phyloP scores from a whole-genome alignment of 2,113 vertebrate species.

The Recurvirostra avosetta region DNA sequence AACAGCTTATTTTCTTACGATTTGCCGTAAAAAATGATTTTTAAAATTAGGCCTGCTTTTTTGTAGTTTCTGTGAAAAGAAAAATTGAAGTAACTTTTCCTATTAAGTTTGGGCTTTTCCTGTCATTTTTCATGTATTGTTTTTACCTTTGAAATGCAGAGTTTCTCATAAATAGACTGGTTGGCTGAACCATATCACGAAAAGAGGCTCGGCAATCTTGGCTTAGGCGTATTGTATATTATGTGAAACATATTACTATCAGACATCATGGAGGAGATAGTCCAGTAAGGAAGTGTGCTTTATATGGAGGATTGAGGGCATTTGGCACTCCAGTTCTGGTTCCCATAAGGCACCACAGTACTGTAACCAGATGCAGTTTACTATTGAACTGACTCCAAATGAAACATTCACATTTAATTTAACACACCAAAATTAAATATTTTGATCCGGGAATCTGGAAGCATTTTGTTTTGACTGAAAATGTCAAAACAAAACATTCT shows the following conservation, averaged over 20 bases:
- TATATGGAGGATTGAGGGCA: neutral
- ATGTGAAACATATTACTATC: neutral
- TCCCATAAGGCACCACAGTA: conserved; percentile 26
- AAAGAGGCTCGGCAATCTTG: neutral
- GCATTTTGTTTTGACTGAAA: conserved; percentile 36
- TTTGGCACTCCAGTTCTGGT: neutral
- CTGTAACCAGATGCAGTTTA: conserved; percentile 51
- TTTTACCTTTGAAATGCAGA: neutral
- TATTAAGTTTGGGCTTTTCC: neutral
- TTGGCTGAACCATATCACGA: neutral
- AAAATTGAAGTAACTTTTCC: neutral
- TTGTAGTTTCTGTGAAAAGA: neutral
- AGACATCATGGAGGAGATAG: neutral
- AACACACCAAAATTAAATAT: conserved; percentile 50
- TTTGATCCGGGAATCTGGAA: conserved; percentile 49
- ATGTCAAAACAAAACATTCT: conserved; percentile 17
- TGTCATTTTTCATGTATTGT: neutral
- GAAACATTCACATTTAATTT: conserved; percentile 50
- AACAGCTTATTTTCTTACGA: neutral
- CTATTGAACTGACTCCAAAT: conserved; percentile 48
- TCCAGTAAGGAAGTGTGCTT: neutral
- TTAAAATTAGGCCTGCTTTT: neutral
- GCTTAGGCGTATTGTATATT: neutral
- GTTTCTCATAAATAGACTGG: neutral
- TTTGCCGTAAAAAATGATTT: rapidly evolving